Evolutionary conservation across 2,888 invertebrate species (phyloP).

Genomic region (Antitype chi): DNA sequence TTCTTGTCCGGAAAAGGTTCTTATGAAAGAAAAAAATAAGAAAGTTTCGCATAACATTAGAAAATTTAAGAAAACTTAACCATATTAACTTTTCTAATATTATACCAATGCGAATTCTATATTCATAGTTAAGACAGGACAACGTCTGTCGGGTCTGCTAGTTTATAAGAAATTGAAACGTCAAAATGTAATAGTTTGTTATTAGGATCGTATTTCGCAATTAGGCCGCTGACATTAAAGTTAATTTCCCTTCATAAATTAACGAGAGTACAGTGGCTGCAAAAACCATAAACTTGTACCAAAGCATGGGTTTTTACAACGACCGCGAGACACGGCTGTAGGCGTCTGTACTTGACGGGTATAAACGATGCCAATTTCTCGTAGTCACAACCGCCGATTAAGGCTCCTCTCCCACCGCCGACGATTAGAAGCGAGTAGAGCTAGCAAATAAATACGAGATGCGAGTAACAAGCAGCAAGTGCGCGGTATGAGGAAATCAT

Average conservation of each 20-base stretch:
- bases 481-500: background rate
- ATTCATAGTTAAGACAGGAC: too few species aligned
- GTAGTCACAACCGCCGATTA: slow-evolving; percentile 6
- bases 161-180: too few species aligned
- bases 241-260: slow-evolving; percentile 5
- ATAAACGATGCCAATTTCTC: slow-evolving; percentile 52
- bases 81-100: too few species aligned
- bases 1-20: too few species aligned
- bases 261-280: background rate
- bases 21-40: too few species aligned
- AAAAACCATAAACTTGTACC: slow-evolving; percentile 21
- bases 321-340: slow-evolving; percentile 17
- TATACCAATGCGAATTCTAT: too few species aligned
- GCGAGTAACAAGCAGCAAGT: background rate
- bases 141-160: too few species aligned
- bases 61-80: too few species aligned
- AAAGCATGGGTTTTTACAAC: slow-evolving; percentile 31
- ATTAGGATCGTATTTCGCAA: background rate
- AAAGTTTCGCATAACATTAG: too few species aligned
- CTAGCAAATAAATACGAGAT: background rate
- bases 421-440: background rate
- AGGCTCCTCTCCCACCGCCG: background rate
- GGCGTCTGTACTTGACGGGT: slow-evolving; percentile 38
- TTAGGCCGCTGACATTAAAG: background rate
- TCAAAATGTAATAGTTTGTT: background rate